Evolutionary conservation across 2,797 vertebrate species (phyloP).

Genomic region (Leuciscus waleckii): DNA sequence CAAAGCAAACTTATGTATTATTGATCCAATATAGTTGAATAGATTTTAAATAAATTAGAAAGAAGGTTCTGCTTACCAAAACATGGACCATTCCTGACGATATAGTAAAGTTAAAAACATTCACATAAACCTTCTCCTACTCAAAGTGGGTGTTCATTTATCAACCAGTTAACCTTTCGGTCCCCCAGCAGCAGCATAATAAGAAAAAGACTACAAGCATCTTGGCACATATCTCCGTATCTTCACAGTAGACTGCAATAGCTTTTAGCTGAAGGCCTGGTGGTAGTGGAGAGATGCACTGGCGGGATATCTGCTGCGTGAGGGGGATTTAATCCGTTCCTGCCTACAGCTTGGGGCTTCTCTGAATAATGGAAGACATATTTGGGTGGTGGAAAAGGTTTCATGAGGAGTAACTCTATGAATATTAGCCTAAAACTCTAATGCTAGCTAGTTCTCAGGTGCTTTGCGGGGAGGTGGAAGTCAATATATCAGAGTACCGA

Average conservation of each 20-base stretch:
- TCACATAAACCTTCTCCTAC: conserved; percentile 17
- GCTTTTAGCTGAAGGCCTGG: conserved; percentile 57
- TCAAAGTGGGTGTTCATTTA: conserved; percentile 42
- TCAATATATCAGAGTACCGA: background rate
- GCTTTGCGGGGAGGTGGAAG: background rate
- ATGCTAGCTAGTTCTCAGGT: conserved; percentile 20
- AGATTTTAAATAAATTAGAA: background rate
- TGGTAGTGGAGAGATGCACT: conserved; percentile 65
- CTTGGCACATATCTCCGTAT: conserved; percentile 43
- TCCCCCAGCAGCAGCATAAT: conserved; percentile 29
- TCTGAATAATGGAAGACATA: conserved; percentile 80
- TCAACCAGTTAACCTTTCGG: conserved; percentile 46
- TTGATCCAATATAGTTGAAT: background rate
- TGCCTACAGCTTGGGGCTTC: conserved; percentile 74
- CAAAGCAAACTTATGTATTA: background rate
- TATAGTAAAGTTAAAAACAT: conserved; percentile 21
- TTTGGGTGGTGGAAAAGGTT: conserved; percentile 69
- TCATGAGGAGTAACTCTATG: conserved; percentile 60
- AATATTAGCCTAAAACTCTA: conserved; percentile 44
- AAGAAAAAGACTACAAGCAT: conserved; percentile 46
- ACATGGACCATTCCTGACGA: background rate
- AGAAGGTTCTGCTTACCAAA: background rate
- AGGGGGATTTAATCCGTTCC: conserved; percentile 79
- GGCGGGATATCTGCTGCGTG: conserved; percentile 73
- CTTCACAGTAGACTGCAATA: conserved; percentile 48